phyloP scores from a whole-genome alignment of 2,888 invertebrate species.

The Podotricha telesiphe region DNA sequence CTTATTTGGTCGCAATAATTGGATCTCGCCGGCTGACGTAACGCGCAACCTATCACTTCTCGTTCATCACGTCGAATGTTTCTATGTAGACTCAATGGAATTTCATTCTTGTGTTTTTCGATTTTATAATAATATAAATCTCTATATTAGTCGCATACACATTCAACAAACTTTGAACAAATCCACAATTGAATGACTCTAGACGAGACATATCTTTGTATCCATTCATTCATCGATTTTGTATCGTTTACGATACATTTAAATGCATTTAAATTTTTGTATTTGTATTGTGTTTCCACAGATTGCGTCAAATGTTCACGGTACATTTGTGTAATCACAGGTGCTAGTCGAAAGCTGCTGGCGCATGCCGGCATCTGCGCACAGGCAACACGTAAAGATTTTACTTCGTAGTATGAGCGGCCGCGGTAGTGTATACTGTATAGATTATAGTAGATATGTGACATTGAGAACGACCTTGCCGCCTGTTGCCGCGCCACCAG shows the following conservation, averaged over 20 bases:
- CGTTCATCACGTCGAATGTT: constrained; percentile 32
- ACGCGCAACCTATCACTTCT: constrained; percentile 41
- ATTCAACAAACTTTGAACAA: constrained; percentile 22
- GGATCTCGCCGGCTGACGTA: constrained; percentile 48
- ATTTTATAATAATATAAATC: constrained; percentile 19
- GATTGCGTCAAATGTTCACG: background rate
- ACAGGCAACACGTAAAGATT: constrained; percentile 27
- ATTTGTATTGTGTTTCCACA: background rate
- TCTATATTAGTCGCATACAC: constrained; percentile 23
- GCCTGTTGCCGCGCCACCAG: constrained; percentile 58
- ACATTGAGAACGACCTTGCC: constrained; percentile 76
- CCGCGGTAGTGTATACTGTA: constrained; percentile 26
- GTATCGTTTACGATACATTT: no score
- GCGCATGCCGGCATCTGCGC: constrained; percentile 41
- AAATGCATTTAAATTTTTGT: background rate
- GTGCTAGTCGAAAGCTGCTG: constrained; percentile 24
- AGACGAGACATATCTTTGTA: background rate
- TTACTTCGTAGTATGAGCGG: constrained; percentile 28
- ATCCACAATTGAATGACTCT: background rate
- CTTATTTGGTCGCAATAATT: constrained; percentile 45
- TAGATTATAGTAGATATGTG: constrained; percentile 50
- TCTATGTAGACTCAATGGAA: constrained; percentile 32
- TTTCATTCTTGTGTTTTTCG: constrained; percentile 30
- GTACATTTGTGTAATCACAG: constrained; percentile 21
- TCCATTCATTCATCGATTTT: background rate